Evolutionary conservation across 2,113 vertebrate species (phyloP), one percentile per base, ranked within the genome.

Genomic region (Pedionomus torquatus): DNA sequence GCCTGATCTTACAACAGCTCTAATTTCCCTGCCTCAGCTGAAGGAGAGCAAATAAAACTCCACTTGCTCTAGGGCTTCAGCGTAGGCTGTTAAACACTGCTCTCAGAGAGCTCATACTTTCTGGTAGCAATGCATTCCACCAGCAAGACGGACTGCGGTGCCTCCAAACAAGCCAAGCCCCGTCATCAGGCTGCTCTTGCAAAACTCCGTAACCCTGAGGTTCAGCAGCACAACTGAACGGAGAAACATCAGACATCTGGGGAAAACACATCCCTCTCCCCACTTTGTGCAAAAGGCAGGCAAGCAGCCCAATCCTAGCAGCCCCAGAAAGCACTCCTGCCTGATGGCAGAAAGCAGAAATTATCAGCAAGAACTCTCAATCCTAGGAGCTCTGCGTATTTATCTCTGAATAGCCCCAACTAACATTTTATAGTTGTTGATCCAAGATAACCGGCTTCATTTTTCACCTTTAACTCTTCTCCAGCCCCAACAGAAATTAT

Each of bases 261-360:
- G 35, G 5, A 37, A n/a, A 76, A 65, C 0, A 2, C 58, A 60
- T 6, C 7, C 8, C 17, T 5, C 4, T 37, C 17, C 64, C 37
- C 3, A 1, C 8, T 39, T 10, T 7, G 0, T 0, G 33, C 0
- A 3, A 35, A 49, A 63, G 11, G 31, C 1, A 0, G 69, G 69
- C n/a, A 8, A 48, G 57, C 33, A 57, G 57, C 31, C 3, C 5
- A 24, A 21, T 0, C 5, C 44, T 7, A 14, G 71, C 18, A 19
- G 10, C 5, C 25, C 54, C 82, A 46, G 46, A 30, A 28, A 24
- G 46, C 20, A 0, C 39, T 68, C 26, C 65, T 21, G n/a, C 25
- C 37, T 11, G 13, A 31, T 1, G 4, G n/a, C 16, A 10, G 49
- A 15, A 37, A 35, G 78, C 41, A 49, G 69, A 43, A 83, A 69